Conservation (phyloP, 92 coral and sea anemone species). For the Muricea muricata region DNA sequence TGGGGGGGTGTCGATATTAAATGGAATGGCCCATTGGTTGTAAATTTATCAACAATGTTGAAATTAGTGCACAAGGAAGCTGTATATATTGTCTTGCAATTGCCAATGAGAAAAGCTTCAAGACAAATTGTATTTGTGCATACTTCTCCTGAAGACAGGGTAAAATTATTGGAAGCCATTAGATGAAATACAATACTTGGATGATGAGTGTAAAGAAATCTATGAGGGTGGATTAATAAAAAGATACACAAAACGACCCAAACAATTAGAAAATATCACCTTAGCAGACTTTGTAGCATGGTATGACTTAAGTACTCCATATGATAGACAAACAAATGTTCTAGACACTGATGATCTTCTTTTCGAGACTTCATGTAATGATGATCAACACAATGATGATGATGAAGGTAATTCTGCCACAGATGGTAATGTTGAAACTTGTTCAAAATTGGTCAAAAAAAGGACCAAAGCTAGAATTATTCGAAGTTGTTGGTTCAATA, state of each 20-base stretch:
- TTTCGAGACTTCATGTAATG: background rate
- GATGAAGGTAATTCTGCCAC: background rate
- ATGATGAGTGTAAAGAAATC: constrained; percentile 61
- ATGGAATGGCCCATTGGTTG: no score
- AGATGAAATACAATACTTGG: constrained; percentile 53
- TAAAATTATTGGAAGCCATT: constrained; percentile 51
- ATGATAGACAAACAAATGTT: background rate
- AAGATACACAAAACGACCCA: constrained; percentile 51
- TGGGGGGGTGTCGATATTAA: no score
- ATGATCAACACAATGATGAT: background rate
- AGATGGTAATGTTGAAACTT: background rate
- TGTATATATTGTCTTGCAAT: constrained; percentile 51
- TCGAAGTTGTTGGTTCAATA: background rate
- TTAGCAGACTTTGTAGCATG: constrained; percentile 68
- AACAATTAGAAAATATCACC: constrained; percentile 38
- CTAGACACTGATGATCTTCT: background rate
- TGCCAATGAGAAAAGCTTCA: constrained; percentile 63
- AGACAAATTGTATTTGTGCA: constrained; percentile 41
- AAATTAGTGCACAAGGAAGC: constrained; percentile 69
- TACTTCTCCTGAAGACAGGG: constrained; percentile 61
- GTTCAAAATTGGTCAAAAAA: background rate
- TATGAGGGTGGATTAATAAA: constrained; percentile 58
- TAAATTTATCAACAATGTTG: constrained; percentile 56
- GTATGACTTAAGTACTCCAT: background rate
- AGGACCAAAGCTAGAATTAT: background rate